Percentiles rank a stretch among this genome's conserved stretches.
These are phyloP conservation scores for Ceyx margarethae DNA, from an alignment of 2,113 vertebrate species.

Conservation along the genomic window DNA sequence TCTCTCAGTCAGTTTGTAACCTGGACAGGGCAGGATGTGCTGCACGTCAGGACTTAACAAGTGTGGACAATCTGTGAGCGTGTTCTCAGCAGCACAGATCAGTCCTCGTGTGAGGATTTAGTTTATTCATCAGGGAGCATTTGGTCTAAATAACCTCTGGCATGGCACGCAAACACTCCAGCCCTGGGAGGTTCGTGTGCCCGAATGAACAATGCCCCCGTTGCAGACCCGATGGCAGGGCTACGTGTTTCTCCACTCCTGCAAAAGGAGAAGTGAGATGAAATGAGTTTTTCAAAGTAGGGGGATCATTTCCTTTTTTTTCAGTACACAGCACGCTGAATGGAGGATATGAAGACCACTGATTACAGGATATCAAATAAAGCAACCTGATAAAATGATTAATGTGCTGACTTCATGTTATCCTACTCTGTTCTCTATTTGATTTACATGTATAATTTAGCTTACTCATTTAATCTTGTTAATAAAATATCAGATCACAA, in stretches of 20 bases:
- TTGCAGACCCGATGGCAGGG: too few species aligned
- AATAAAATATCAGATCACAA: constrained; percentile 35
- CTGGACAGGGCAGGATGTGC: background rate
- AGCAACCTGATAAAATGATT: background rate
- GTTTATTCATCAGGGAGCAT: background rate
- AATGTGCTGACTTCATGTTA: background rate
- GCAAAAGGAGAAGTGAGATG: background rate
- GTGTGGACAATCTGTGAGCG: background rate
- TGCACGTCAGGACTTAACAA: background rate
- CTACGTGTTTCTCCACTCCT: too few species aligned
- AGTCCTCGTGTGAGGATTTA: background rate
- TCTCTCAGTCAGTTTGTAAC: background rate
- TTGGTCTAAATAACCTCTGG: background rate
- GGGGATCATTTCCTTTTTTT: background rate
- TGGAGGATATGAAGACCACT: background rate
- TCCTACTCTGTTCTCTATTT: constrained; percentile 18
- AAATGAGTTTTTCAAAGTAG: background rate
- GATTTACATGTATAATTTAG: constrained; percentile 61
- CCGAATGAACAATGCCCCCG: too few species aligned
- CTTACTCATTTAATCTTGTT: constrained; percentile 53
- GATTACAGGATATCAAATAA: background rate
- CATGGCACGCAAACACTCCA: rapidly evolving
- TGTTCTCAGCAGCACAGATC: background rate
- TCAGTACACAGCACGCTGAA: background rate
- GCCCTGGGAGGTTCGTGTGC: background rate